A percentile compares a stretch with the other conserved stretches of the same genome.
Conservation (phyloP, 2,797 vertebrate species). For the Nannoperca obscura region DNA sequence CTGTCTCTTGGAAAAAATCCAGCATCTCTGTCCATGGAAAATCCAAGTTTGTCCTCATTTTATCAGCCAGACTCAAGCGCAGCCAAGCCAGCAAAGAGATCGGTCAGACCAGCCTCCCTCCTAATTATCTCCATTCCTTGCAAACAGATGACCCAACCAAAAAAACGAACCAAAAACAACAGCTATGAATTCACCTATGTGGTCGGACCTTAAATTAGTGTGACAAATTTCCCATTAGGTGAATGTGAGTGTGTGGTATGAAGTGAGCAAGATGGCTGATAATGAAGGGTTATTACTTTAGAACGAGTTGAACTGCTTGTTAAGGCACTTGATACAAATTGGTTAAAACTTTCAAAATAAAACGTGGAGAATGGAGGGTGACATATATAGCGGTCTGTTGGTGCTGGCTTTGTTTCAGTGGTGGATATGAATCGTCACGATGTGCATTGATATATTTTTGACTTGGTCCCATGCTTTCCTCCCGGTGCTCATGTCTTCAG, state of each 20-base stretch:
- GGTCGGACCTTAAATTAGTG: constrained; percentile 62
- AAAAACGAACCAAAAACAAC: constrained; percentile 32
- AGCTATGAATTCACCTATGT: constrained; percentile 64
- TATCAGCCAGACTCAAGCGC: constrained; percentile 66
- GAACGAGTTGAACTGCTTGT: constrained; percentile 87
- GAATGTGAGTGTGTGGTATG: constrained; percentile 57
- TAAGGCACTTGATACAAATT: constrained; percentile 92
- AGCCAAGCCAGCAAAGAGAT: constrained; percentile 60
- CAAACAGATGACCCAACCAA: constrained; percentile 53
- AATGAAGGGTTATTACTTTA: constrained; percentile 85
- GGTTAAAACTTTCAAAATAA: constrained; percentile 79
- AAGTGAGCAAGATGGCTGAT: constrained; percentile 58
- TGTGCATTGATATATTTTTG: constrained; percentile 60
- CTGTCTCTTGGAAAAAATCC: constrained; percentile 71
- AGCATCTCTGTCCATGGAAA: constrained; percentile 74
- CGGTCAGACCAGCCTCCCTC: constrained; percentile 58
- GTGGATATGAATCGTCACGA: constrained; percentile 67
- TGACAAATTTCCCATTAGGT: constrained; percentile 60
- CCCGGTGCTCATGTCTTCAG: constrained; percentile 77
- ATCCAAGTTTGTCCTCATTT: constrained; percentile 71
- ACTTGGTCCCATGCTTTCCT: constrained; percentile 79
- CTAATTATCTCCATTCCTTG: constrained; percentile 39
- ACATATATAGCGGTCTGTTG: constrained; percentile 51
- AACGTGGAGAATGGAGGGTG: constrained; percentile 60
- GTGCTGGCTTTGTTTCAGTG: constrained; percentile 71